Base-by-base conservation (phyloP, 2,888 invertebrate species). In the Homarus gammarus region DNA sequence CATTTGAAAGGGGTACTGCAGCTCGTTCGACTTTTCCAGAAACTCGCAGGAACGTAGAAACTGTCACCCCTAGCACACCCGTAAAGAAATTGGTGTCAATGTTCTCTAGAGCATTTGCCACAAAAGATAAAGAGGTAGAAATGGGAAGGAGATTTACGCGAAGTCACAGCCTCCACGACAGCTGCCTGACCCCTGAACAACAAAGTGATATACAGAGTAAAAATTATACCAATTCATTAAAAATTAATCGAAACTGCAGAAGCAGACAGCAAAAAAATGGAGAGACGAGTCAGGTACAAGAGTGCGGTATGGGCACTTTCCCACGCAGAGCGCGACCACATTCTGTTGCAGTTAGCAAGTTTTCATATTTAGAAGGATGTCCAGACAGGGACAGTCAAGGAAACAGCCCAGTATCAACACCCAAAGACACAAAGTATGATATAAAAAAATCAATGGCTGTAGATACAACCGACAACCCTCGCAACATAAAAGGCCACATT, bases 21-120 rank as follows among this genome's bases (percentile, higher is more conserved):
- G 44, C 73, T 18, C 81, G 89, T 18, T 72, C 79, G 56, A 85
- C 89, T 56, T 81, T 72, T 27, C 84, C 89, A 49, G 89, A 89
- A 70, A 61, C 79, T 56, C 84, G 85, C 3, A 84, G 73, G 44
- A 72, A 56, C 3, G 49, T 81, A 6, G 78, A 73, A 1, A 40
- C 84, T 27, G 64, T 89, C 33, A 79, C 81, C 12, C 84, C 89
- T 27, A 85, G 84, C 44, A 89, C 89, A 1, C 81, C 89, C 10
- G 89, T 89, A 6, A 89, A 84, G 38, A 89, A 89, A 51, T 81
- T 89, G 49, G 84, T 89, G 51, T 79, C 84, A 5, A 89, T 89
- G 89, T 89, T 89, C 64, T 81, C 89, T 31, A 68, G 73, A 27
- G 85, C 89, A 5, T 89, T 89, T 73, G 44, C 73, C 27, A 5